phyloP scores from a whole-genome alignment of 2,797 vertebrate genomes.

The Babyrousa celebensis region DNA sequence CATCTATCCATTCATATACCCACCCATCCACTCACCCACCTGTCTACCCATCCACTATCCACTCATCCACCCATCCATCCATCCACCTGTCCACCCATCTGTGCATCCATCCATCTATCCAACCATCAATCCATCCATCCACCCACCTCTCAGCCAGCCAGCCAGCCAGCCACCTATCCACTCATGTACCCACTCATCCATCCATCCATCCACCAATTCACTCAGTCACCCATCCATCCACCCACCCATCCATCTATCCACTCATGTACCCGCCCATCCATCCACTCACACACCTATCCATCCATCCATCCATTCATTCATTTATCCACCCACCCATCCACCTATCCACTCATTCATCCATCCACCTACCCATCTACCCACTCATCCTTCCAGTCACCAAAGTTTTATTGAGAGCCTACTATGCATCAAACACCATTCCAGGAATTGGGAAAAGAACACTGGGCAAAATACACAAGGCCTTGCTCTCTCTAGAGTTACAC shows the following conservation, averaged over 20 bases:
- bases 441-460: background rate
- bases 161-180: accelerated
- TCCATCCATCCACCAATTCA: accelerated
- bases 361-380: background rate
- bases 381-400: background rate
- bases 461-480: background rate
- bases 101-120: accelerated
- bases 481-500: no score
- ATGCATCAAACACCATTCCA: background rate
- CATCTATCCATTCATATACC: accelerated
- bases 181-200: accelerated
- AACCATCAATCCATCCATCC: accelerated
- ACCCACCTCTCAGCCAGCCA: no score
- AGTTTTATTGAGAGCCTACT: background rate
- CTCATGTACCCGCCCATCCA: accelerated
- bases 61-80: accelerated
- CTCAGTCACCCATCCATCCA: accelerated
- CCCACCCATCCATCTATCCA: accelerated
- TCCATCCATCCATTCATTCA: background rate
- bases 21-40: accelerated
- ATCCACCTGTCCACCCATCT: accelerated
- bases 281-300: accelerated
- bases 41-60: accelerated
- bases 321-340: accelerated
- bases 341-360: accelerated